These are phyloP conservation scores for Orius laevigatus DNA, from an alignment of 1,140 invertebrate species.

Conservation along the genomic window DNA sequence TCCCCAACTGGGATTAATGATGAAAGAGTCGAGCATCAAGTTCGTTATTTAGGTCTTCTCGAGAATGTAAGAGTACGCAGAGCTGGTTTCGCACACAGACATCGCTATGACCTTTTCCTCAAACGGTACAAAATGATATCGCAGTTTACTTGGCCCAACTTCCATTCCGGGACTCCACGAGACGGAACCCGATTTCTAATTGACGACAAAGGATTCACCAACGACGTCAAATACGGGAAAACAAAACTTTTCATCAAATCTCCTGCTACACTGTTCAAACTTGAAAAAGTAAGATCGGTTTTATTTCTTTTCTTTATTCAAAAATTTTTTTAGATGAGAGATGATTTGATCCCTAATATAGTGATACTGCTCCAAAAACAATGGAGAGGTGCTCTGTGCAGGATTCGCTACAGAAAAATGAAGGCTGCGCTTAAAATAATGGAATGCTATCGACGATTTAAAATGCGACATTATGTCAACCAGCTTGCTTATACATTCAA, in stretches of 20 bases:
- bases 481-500: constrained; percentile 46
- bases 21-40: constrained; percentile 73
- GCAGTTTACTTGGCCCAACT: constrained; percentile 88
- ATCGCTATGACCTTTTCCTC: constrained; percentile 75
- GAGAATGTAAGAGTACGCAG: constrained; percentile 87
- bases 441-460: constrained; percentile 68
- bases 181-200: constrained; percentile 75
- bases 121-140: constrained; percentile 90
- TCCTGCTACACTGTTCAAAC: constrained; percentile 71
- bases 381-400: constrained; percentile 68
- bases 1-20: constrained; percentile 63
- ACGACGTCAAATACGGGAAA: constrained; percentile 84
- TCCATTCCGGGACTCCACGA: constrained; percentile 50
- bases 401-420: constrained; percentile 66
- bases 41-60: constrained; percentile 73
- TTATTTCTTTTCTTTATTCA: background rate
- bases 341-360: constrained; percentile 71
- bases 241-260: constrained; percentile 90
- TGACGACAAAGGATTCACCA: constrained; percentile 52
- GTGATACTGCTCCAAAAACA: constrained; percentile 87
- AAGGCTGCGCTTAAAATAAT: constrained; percentile 69
- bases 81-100: constrained; percentile 84
- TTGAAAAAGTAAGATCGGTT: constrained; percentile 50
- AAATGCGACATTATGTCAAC: constrained; percentile 60
- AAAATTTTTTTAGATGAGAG: constrained; percentile 34